These are phyloP conservation scores for Morphnarchus princeps DNA, from an alignment of 2,113 vertebrate species.

Conservation along the genomic window DNA sequence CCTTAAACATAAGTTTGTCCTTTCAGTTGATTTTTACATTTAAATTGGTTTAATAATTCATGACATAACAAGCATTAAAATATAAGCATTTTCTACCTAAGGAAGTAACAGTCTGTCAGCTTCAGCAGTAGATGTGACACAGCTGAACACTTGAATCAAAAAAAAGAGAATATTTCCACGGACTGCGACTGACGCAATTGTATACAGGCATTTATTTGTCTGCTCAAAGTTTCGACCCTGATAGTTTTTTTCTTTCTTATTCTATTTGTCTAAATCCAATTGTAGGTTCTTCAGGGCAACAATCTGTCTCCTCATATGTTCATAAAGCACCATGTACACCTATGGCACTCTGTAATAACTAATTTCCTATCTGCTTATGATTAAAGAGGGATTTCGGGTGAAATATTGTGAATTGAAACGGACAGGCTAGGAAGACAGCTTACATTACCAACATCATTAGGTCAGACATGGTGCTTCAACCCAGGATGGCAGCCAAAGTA, in stretches of 20 bases:
- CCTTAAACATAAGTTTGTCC: slow-evolving; percentile 60
- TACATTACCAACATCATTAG: neutral
- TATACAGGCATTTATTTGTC: slow-evolving; percentile 47
- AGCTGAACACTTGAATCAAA: slow-evolving; percentile 33
- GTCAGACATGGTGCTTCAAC: neutral
- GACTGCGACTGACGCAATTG: slow-evolving; percentile 37
- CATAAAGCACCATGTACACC: neutral
- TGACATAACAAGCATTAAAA: slow-evolving; percentile 73
- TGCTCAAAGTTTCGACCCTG: neutral
- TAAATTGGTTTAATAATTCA: slow-evolving; percentile 72
- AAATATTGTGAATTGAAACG: slow-evolving; percentile 25
- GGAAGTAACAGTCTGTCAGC: slow-evolving; percentile 56
- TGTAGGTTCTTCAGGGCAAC: slow-evolving; percentile 52
- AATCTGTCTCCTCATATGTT: slow-evolving; percentile 58
- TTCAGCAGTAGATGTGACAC: slow-evolving; percentile 51
- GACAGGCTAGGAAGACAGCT: neutral
- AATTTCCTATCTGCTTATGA: slow-evolving; percentile 43
- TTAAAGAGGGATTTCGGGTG: slow-evolving; percentile 47
- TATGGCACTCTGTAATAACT: slow-evolving; percentile 34
- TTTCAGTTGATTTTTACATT: slow-evolving; percentile 67
- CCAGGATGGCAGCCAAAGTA: neutral
- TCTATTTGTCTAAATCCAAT: slow-evolving; percentile 43
- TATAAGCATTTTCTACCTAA: slow-evolving; percentile 72
- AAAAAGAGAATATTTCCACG: neutral
- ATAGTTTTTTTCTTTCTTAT: slow-evolving; percentile 45